phyloP scores from a whole-genome alignment of 2,888 invertebrate genomes.

The Drepana falcataria region DNA sequence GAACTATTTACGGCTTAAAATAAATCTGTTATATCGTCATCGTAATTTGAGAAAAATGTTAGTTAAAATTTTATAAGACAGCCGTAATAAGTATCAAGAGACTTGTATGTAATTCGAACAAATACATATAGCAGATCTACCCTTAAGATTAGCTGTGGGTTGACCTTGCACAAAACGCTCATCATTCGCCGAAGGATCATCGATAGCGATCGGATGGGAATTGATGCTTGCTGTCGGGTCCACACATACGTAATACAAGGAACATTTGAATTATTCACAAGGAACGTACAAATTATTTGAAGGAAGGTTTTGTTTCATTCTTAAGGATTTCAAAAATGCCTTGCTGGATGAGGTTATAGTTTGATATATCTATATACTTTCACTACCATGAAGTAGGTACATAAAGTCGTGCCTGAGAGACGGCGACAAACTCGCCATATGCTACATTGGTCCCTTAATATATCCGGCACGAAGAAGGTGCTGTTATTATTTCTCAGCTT shows the following conservation, averaged over 20 bases:
- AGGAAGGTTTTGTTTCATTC: background rate
- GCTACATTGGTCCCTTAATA: no score
- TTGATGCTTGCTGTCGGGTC: slow-evolving; percentile 2
- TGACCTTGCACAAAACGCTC: slow-evolving; percentile 15
- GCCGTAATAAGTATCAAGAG: background rate
- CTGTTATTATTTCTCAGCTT: no score
- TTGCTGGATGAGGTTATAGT: no score
- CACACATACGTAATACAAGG: slow-evolving; percentile 2
- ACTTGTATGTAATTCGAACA: background rate
- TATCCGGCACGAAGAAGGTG: no score
- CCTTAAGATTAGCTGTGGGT: slow-evolving; percentile 11
- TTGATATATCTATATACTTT: no score
- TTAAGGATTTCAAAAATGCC: no score
- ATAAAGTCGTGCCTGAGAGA: no score
- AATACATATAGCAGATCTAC: slow-evolving; percentile 8
- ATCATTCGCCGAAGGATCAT: slow-evolving; percentile 13
- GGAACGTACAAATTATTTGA: background rate
- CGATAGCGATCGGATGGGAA: slow-evolving; percentile 14
- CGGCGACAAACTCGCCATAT: no score
- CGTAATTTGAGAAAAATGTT: no score
- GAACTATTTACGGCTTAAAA: no score
- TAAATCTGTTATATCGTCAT: no score
- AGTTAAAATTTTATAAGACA: background rate
- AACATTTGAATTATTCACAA: slow-evolving; percentile 9
- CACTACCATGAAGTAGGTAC: no score